Conservation (phyloP, 2,888 invertebrate genomes). For the Apamea sordens region DNA sequence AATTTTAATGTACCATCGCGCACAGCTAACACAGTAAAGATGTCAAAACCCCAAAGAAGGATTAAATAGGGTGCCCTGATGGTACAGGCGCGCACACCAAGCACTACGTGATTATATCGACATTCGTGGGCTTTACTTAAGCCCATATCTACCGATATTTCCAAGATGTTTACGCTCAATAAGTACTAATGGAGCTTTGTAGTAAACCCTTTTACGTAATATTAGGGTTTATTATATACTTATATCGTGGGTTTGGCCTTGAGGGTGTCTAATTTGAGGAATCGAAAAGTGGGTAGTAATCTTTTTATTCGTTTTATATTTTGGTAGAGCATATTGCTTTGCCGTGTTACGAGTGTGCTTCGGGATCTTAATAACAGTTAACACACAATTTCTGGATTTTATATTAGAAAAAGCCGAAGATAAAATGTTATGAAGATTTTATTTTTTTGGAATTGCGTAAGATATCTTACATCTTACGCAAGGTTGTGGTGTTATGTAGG, state of each 20-base stretch:
- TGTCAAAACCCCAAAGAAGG: constrained; percentile 60
- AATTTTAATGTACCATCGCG: constrained; percentile 44
- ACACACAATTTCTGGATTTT: not conserved
- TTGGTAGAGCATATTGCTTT: constrained; percentile 23
- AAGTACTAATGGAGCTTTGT: constrained; percentile 51
- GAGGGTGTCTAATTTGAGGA: constrained; percentile 47
- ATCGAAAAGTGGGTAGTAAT: constrained; percentile 41
- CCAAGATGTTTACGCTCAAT: constrained; percentile 57
- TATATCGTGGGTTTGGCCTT: constrained; percentile 39
- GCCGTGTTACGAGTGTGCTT: not conserved
- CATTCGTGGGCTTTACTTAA: constrained; percentile 46
- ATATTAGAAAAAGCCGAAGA: too few relatives aligned
- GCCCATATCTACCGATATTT: constrained; percentile 54
- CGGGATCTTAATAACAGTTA: not conserved
- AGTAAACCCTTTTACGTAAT: constrained; percentile 56
- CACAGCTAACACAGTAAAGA: constrained; percentile 41
- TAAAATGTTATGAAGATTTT: not conserved
- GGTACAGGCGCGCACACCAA: constrained; percentile 47
- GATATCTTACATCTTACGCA: too few relatives aligned
- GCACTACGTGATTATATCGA: constrained; percentile 59
- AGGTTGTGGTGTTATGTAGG: not conserved
- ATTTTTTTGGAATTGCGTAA: not conserved
- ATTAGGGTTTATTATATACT: constrained; percentile 57
- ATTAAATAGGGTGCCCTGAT: constrained; percentile 37
- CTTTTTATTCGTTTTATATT: constrained; percentile 48